Base-by-base conservation (phyloP, 2,113 vertebrate species). In the Equus quagga region DNA sequence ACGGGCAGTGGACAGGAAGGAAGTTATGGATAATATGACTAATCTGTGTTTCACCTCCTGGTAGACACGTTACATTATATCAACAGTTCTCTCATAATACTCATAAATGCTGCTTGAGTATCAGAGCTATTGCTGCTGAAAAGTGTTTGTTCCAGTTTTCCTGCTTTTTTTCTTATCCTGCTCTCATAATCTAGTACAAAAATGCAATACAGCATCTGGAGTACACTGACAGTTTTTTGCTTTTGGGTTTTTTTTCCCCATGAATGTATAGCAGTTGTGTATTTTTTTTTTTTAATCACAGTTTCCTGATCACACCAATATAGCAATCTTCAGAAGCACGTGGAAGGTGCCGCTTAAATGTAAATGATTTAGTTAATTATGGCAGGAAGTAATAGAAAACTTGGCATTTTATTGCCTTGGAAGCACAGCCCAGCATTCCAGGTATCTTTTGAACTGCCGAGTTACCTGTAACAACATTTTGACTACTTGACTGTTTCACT, bases 291-390 rank as follows among this genome's bases (percentile, higher is more conserved):
- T 94, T 64, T 33, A 56, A n/a, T 62, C 51, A 78, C 65, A 24
- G 12, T 94, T 83, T 95, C 84, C 81, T 86, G 49, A 62, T 91
- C 62, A 69, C 51, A 95, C 7, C 12, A 60, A 0, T 64, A 24
- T 73, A 84, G 44, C 69, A 31, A 18, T 79, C 89, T 91, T 89
- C 73, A 91, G 62, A 86, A 89, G 18, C n/a, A 73, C 49, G 18
- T 91, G 79, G 56, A 97, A 97, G 79, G 84, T 93, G 54, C 85
- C 89, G 89, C 94, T 93, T 96, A 97, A 82, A 95, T 97, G 21
- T 93, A 96, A 96, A 93, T 79, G 65, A 83, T 89, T 96, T 89
- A 79, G 83, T 72, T 97, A 96, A 87, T 95, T 97, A 89, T 44
- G 65, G 44, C 23, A 78, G 72, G 83, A 96, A 89, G 26, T 89